phyloP scores from a whole-genome alignment of 1,140 invertebrate genomes.

The Hyposmocoma kahamanoa region DNA sequence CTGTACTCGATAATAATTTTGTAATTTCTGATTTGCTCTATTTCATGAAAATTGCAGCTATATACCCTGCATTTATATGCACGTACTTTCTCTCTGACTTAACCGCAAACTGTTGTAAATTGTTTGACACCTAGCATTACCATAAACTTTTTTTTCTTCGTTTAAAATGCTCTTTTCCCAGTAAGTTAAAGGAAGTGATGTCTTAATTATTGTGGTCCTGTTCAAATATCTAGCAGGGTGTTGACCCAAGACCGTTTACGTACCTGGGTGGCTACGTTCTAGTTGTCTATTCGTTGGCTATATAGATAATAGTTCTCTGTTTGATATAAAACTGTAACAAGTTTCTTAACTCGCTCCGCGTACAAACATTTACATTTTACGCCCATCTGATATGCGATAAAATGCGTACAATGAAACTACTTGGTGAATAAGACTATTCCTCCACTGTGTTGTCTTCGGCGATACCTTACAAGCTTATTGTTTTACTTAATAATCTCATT shows the following conservation, averaged over 20 bases:
- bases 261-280: neutral
- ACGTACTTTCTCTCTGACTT: conserved; percentile 38
- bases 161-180: too few species aligned
- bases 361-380: conserved; percentile 25
- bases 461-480: too few species aligned
- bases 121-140: conserved; percentile 1
- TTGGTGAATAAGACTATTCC: too few species aligned
- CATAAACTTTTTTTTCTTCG: neutral
- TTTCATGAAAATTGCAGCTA: conserved; percentile 42
- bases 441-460: too few species aligned
- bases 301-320: conserved; percentile 20
- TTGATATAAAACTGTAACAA: conserved; percentile 22
- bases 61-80: conserved; percentile 22
- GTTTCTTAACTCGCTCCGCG: conserved; percentile 21
- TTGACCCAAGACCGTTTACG: conserved; percentile 9
- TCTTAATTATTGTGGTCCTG: conserved; percentile 19
- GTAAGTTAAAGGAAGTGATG: conserved; percentile 9
- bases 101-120: conserved; percentile 11
- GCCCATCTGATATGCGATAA: conserved; percentile 25
- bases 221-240: conserved; percentile 10
- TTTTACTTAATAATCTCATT: too few species aligned
- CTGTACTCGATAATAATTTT: conserved; percentile 6
- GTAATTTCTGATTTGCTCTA: conserved; percentile 43
- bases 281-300: conserved; percentile 5
- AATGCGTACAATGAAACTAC: conserved; percentile 13